Evolutionary conservation across 1,140 invertebrate species (phyloP).

Genomic region (Cotesia typhae): DNA sequence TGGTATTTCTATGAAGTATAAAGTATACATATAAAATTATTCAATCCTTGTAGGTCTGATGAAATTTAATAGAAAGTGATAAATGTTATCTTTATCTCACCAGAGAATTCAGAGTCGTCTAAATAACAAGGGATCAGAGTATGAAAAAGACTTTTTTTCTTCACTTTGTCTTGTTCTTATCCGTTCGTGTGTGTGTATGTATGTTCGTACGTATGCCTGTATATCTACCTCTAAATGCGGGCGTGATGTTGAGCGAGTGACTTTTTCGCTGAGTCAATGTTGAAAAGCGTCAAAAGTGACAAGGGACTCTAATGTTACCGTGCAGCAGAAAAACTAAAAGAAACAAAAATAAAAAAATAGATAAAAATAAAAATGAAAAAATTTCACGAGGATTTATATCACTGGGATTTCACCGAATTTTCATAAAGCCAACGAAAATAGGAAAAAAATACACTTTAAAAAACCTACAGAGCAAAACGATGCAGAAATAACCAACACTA

Average conservation of each 20-base stretch:
- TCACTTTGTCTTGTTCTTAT: constrained; percentile 3
- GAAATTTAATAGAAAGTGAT: constrained; percentile 35
- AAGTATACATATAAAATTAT: constrained; percentile 25
- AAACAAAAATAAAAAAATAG: constrained; percentile 16
- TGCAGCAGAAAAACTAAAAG: constrained; percentile 17
- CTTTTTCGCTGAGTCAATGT: constrained; percentile 36
- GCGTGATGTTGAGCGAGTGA: constrained; percentile 37
- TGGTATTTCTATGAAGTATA: background rate
- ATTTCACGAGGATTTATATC: constrained; percentile 8
- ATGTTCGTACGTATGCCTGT: background rate
- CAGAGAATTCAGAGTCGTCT: constrained; percentile 29
- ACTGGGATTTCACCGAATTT: background rate
- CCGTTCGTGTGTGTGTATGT: background rate
- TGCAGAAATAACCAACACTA: background rate
- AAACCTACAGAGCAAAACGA: background rate
- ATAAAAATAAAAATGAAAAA: constrained; percentile 12
- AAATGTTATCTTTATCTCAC: constrained; percentile 39
- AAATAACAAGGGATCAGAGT: constrained; percentile 26
- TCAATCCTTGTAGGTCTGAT: constrained; percentile 17
- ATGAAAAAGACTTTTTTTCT: constrained; percentile 22
- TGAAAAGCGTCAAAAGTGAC: constrained; percentile 31
- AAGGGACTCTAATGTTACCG: constrained; percentile 27
- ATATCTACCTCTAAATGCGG: constrained; percentile 27
- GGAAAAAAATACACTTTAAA: background rate
- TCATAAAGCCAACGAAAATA: background rate